These are phyloP conservation scores for Dermochelys coriacea DNA, from an alignment of 2,797 vertebrate genomes.

Conservation along the genomic window DNA sequence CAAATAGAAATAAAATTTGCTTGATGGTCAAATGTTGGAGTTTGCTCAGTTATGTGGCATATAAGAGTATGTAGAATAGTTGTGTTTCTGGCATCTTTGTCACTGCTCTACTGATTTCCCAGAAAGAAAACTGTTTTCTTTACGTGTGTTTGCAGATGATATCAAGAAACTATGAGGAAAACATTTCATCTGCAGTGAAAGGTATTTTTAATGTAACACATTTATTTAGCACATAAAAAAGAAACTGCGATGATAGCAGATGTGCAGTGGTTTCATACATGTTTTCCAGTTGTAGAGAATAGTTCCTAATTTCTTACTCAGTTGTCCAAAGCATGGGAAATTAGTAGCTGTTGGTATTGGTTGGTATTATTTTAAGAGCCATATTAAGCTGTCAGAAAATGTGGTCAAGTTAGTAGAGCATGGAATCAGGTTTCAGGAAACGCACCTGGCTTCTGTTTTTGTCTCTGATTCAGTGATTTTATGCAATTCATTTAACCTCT, in stretches of 20 bases:
- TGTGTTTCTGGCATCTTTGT: not conserved
- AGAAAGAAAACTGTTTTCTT: constrained; percentile 57
- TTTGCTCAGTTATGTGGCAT: not conserved
- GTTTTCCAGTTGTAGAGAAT: not conserved
- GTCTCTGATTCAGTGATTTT: not conserved
- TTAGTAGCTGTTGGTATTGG: not conserved
- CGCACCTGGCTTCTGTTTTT: not conserved
- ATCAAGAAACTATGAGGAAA: constrained; percentile 86
- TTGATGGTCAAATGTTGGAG: not conserved
- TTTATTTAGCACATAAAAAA: constrained; percentile 6
- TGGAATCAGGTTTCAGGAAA: not conserved
- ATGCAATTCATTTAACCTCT: not conserved
- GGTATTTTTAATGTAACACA: constrained; percentile 80
- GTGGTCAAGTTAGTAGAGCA: not conserved
- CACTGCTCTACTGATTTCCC: not conserved
- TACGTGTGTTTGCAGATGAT: constrained; percentile 85
- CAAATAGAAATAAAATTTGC: not conserved
- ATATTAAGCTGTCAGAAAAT: not conserved
- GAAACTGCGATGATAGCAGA: not conserved
- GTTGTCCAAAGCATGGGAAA: rapidly evolving
- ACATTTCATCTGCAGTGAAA: constrained; percentile 83
- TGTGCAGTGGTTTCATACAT: not conserved
- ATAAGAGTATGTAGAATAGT: not conserved
- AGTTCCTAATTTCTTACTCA: not conserved
- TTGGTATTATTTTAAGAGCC: not conserved